Conservation (phyloP, 2,113 vertebrate genomes). For the Pteruthius melanotis region DNA sequence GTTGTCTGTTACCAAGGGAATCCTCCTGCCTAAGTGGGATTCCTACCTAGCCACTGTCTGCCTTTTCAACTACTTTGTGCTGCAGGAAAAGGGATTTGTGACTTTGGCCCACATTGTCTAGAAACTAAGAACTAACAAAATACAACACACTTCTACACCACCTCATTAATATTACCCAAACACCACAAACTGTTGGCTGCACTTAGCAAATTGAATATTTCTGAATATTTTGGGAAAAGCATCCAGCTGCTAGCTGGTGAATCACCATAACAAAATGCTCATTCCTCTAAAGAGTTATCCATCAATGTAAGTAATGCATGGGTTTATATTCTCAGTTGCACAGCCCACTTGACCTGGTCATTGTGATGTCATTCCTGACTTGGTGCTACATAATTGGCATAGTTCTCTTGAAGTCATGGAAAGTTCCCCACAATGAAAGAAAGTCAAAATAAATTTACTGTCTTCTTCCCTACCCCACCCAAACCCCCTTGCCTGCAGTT, state of each 20-base stretch:
- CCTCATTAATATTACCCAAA: neutral
- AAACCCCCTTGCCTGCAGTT: neutral
- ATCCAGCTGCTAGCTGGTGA: slow-evolving; percentile 34
- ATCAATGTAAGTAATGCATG: neutral
- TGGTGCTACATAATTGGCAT: neutral
- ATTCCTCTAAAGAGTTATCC: neutral
- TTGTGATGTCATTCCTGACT: neutral
- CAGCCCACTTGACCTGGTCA: neutral
- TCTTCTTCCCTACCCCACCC: too few species aligned
- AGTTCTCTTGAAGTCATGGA: neutral
- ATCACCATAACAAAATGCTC: slow-evolving; percentile 7
- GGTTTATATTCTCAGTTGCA: neutral
- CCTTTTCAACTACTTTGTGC: neutral
- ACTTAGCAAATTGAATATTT: neutral
- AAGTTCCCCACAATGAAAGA: neutral
- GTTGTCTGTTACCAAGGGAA: neutral
- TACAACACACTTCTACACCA: neutral
- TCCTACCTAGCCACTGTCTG: neutral
- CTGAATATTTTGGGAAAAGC: slow-evolving; percentile 10
- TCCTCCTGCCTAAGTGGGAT: neutral
- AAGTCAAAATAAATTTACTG: neutral
- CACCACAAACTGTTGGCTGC: neutral
- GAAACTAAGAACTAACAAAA: neutral
- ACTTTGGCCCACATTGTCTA: neutral
- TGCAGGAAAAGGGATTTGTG: neutral